phyloP scores from a whole-genome alignment of 2,797 vertebrate species.

The Melanogrammus aeglefinus region DNA sequence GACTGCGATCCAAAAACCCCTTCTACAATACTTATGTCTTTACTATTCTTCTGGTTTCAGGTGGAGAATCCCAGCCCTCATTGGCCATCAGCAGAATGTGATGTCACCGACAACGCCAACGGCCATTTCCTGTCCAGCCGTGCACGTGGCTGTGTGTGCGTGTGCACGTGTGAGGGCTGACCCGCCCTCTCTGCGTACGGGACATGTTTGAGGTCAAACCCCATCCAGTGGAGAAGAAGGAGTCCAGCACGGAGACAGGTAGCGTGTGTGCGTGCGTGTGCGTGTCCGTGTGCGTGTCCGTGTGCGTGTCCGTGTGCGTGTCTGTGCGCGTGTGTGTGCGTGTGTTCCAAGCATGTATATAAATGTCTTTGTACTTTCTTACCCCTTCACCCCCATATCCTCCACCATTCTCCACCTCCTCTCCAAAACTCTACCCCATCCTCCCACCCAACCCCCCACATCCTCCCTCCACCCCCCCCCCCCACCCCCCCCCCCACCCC shows the following conservation, averaged over 20 bases:
- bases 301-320: not conserved
- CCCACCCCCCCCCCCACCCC: too few relatives aligned
- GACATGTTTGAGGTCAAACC: slow-evolving; percentile 83
- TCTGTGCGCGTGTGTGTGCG: too few relatives aligned
- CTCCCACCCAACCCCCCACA: too few relatives aligned
- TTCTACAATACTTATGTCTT: too few relatives aligned
- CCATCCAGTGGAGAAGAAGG: slow-evolving; percentile 82
- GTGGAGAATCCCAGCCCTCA: not conserved
- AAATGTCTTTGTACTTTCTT: too few relatives aligned
- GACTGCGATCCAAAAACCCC: too few relatives aligned
- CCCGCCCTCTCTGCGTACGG: slow-evolving; percentile 63
- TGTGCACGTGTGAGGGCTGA: slow-evolving; percentile 34
- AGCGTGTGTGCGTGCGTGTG: slow-evolving; percentile 3
- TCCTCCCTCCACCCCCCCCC: too few relatives aligned
- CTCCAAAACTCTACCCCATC: too few relatives aligned
- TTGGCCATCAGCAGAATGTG: slow-evolving; percentile 61
- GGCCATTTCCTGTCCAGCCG: slow-evolving; percentile 35
- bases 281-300: not conserved
- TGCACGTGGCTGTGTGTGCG: slow-evolving; percentile 31
- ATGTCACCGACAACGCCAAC: slow-evolving; percentile 36
- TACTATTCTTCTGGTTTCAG: not conserved
- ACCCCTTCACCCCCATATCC: too few relatives aligned
- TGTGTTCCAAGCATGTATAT: too few relatives aligned
- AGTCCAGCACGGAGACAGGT: slow-evolving; percentile 85
- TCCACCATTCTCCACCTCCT: too few relatives aligned